These are phyloP conservation scores for Tenthredo notha DNA, from an alignment of 2,888 invertebrate genomes.

Conservation along the genomic window DNA sequence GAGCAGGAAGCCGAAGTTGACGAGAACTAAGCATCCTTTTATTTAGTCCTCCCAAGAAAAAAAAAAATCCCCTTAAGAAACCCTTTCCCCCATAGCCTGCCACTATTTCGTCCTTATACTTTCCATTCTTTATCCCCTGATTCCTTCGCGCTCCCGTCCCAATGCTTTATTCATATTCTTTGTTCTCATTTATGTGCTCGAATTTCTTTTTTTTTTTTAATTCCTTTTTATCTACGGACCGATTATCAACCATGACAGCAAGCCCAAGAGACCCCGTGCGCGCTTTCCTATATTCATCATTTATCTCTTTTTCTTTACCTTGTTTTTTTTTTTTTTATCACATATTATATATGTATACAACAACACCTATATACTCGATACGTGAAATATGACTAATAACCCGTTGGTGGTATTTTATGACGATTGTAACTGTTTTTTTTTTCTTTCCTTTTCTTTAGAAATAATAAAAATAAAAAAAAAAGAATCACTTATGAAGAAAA, in stretches of 20 bases:
- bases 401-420: neutral
- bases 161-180: conserved; percentile 63
- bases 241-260: conserved; percentile 70
- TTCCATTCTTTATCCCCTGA: neutral
- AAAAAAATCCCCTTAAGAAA: neutral
- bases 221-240: conserved; percentile 65
- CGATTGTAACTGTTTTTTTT: neutral
- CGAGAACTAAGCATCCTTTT: conserved; percentile 80
- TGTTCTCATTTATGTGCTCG: conserved; percentile 63
- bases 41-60: neutral
- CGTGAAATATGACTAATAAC: neutral
- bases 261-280: conserved; percentile 63
- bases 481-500: neutral
- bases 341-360: neutral
- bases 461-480: neutral
- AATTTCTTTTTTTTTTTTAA: conserved; percentile 57
- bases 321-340: neutral
- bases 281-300: conserved; percentile 54
- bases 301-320: conserved; percentile 44
- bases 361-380: neutral
- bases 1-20: conserved; percentile 87
- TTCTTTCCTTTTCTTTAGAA: neutral
- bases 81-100: conserved; percentile 31
- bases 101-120: conserved; percentile 13
- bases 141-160: conserved; percentile 54